These are phyloP conservation scores for Aphyosemion australe DNA, from an alignment of 2,113 vertebrate genomes.

Conservation along the genomic window DNA sequence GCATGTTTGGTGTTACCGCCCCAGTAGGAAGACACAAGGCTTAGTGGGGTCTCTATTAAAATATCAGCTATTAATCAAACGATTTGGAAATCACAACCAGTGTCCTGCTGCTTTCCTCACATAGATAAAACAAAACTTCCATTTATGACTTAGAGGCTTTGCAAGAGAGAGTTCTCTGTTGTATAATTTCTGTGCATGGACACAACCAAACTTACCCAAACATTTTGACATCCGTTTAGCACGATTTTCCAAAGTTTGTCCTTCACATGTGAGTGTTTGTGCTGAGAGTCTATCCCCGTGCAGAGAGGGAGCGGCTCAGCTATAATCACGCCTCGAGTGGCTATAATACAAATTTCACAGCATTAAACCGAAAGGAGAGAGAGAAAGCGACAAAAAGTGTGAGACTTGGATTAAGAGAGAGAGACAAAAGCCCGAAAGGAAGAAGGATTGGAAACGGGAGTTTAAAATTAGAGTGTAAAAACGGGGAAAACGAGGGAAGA, in stretches of 20 bases:
- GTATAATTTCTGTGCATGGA: conserved; percentile 25
- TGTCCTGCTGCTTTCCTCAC: not conserved
- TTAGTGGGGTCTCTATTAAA: not conserved
- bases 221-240: conserved; percentile 58
- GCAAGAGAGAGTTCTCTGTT: conserved; percentile 10
- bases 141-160: too few species aligned
- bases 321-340: conserved; percentile 72
- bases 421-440: conserved; percentile 64
- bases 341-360: conserved; percentile 70
- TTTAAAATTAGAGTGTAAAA: conserved; percentile 34
- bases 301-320: conserved; percentile 63
- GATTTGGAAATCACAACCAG: not conserved
- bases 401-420: conserved; percentile 63
- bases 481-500: conserved; percentile 28
- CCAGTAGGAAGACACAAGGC: conserved; percentile 49
- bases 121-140: too few species aligned
- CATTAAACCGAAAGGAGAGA: conserved; percentile 45
- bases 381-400: conserved; percentile 52
- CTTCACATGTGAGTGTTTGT: conserved; percentile 58
- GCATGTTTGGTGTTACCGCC: conserved; percentile 52
- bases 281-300: conserved; percentile 60
- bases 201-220: conserved; percentile 27
- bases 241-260: conserved; percentile 59
- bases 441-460: conserved; percentile 44
- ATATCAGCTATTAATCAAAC: too few species aligned